Evolutionary conservation across 2,888 invertebrate genomes (phyloP).

Genomic region (Oscheius sp.): DNA sequence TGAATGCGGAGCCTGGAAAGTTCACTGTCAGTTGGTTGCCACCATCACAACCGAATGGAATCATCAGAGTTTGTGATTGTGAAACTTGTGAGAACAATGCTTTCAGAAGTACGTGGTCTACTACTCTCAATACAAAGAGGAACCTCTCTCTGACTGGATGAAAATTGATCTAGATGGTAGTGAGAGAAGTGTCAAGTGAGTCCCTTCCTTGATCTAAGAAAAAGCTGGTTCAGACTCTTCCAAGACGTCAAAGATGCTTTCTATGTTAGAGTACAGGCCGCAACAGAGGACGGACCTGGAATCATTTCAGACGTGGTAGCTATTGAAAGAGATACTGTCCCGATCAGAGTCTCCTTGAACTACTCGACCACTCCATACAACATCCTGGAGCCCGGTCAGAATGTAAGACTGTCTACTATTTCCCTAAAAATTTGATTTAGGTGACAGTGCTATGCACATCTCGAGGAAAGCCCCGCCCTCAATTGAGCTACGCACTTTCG

Average conservation of each 20-base stretch:
- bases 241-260: slow-evolving; percentile 45
- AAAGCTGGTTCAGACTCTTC: background rate
- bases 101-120: slow-evolving; percentile 60
- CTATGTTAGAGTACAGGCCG: slow-evolving; percentile 56
- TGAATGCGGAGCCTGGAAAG: slow-evolving; percentile 45
- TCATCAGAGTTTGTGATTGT: slow-evolving; percentile 46
- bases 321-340: slow-evolving; percentile 46
- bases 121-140: slow-evolving; percentile 49
- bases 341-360: slow-evolving; percentile 27
- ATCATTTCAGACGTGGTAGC: slow-evolving; percentile 59
- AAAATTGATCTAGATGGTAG: slow-evolving; percentile 56
- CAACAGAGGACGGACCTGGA: slow-evolving; percentile 54
- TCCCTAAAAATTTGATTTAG: slow-evolving; percentile 17
- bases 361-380: background rate
- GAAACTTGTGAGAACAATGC: background rate
- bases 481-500: slow-evolving; percentile 31
- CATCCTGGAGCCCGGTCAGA: slow-evolving; percentile 24
- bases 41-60: slow-evolving; percentile 58
- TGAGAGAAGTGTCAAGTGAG: slow-evolving; percentile 44
- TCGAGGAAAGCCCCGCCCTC: slow-evolving; percentile 51
- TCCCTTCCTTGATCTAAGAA: background rate
- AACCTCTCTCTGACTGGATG: slow-evolving; percentile 57
- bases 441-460: slow-evolving; percentile 46
- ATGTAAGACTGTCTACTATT: slow-evolving; percentile 12
- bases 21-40: slow-evolving; percentile 58